Evolutionary conservation across 1,140 invertebrate genomes (phyloP).

Genomic region (Pemphigus obesinymphae): DNA sequence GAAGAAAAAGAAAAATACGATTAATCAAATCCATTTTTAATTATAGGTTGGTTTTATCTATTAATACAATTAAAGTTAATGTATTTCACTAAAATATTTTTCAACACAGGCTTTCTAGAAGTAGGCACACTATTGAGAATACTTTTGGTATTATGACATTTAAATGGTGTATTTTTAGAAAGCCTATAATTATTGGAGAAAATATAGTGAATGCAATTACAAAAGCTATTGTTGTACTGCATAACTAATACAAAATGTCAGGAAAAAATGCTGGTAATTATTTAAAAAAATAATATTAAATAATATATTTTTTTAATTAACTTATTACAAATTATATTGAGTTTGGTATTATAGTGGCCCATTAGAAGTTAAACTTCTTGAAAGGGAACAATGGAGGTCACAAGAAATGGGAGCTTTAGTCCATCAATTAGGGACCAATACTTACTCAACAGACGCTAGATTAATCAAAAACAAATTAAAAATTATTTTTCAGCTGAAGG

Average conservation of each 20-base stretch:
- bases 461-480: background rate
- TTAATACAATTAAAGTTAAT: background rate
- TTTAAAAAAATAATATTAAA: background rate
- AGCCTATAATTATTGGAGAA: no score
- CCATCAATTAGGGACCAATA: background rate
- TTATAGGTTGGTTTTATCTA: background rate
- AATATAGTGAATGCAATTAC: no score
- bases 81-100: background rate
- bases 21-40: slow-evolving; percentile 5
- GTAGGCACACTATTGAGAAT: background rate
- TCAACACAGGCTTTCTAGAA: background rate
- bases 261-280: background rate
- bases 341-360: no score
- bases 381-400: no score
- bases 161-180: no score
- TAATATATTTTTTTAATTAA: background rate
- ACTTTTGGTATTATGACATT: background rate
- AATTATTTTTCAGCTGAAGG: background rate
- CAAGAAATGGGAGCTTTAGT: background rate
- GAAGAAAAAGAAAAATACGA: background rate
- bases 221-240: background rate
- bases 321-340: background rate
- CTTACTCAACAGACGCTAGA: background rate
- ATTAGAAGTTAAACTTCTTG: no score
- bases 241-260: background rate